Percentiles rank a stretch among this genome's conserved stretches.
These are phyloP conservation scores for Cherax destructor DNA, from an alignment of 1,140 invertebrate species.

Conservation along the genomic window DNA sequence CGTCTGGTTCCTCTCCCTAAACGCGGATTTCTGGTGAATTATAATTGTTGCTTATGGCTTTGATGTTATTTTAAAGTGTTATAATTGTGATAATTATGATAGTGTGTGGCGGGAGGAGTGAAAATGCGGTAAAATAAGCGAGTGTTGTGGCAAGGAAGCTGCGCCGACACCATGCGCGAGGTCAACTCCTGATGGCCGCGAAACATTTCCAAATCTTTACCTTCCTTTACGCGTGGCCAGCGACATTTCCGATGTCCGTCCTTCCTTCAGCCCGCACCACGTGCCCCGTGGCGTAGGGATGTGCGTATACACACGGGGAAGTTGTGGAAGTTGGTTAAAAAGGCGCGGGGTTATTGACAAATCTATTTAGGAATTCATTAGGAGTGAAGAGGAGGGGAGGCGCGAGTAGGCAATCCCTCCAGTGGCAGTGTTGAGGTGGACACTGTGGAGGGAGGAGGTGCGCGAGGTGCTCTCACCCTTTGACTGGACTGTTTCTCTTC, in stretches of 20 bases:
- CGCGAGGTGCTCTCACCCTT: constrained; percentile 16
- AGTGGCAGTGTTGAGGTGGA: constrained; percentile 18
- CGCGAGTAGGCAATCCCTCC: neutral
- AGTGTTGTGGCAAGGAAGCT: neutral
- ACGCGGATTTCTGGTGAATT: no score
- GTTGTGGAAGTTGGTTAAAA: neutral
- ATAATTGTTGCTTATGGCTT: no score
- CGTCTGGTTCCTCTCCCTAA: no score
- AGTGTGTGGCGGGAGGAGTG: no score
- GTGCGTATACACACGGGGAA: neutral
- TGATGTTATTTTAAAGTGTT: no score
- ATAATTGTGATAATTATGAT: no score
- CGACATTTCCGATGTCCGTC: neutral
- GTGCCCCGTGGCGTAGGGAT: neutral
- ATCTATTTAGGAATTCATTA: constrained; percentile 36
- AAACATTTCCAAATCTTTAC: constrained; percentile 23
- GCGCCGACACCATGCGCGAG: neutral
- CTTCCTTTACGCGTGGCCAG: neutral
- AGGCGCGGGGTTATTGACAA: neutral
- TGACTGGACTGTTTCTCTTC: neutral
- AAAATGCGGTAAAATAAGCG: no score
- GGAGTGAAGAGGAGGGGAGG: neutral
- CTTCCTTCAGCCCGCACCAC: neutral
- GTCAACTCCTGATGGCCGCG: neutral
- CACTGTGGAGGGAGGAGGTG: constrained; percentile 25